Percentiles rank a stretch among this genome's conserved stretches.
phyloP scores from a whole-genome alignment of 1,140 invertebrate species.

The Cotesia chilonis region DNA sequence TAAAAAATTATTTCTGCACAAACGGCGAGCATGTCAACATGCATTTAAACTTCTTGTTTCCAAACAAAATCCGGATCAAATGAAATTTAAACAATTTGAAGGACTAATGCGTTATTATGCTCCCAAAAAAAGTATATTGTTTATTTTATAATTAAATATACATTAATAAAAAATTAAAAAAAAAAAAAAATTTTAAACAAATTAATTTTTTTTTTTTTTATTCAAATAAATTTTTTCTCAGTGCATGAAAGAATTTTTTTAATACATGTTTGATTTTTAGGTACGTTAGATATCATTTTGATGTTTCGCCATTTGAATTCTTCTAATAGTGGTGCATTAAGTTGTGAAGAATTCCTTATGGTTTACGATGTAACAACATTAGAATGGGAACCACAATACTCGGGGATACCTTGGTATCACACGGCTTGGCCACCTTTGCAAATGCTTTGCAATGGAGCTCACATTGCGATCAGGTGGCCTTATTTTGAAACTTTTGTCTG shows the following conservation, averaged over 20 bases:
- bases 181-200: too few species aligned
- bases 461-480: conserved; percentile 73
- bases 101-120: conserved; percentile 83
- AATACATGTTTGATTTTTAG: conserved; percentile 61
- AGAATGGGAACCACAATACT: conserved; percentile 77
- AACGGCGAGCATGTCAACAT: conserved; percentile 82
- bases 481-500: conserved; percentile 79
- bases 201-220: too few species aligned
- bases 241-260: conserved; percentile 14
- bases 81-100: conserved; percentile 81
- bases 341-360: conserved; percentile 78
- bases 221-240: too few species aligned
- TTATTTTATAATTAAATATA: too few species aligned
- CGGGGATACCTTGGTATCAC: conserved; percentile 77
- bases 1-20: conserved; percentile 84
- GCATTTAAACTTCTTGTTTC: conserved; percentile 83
- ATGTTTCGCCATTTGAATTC: conserved; percentile 84
- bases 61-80: conserved; percentile 72
- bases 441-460: conserved; percentile 70
- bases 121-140: conserved; percentile 73
- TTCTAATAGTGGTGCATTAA: conserved; percentile 72
- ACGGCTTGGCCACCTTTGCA: conserved; percentile 70
- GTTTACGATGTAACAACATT: conserved; percentile 80
- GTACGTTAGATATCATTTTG: conserved; percentile 78
- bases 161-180: too few species aligned